A percentile compares a stretch with the other conserved stretches of the same genome.
These are phyloP conservation scores for Raja brachyura DNA, from an alignment of 2,113 vertebrate genomes.

Conservation along the genomic window DNA sequence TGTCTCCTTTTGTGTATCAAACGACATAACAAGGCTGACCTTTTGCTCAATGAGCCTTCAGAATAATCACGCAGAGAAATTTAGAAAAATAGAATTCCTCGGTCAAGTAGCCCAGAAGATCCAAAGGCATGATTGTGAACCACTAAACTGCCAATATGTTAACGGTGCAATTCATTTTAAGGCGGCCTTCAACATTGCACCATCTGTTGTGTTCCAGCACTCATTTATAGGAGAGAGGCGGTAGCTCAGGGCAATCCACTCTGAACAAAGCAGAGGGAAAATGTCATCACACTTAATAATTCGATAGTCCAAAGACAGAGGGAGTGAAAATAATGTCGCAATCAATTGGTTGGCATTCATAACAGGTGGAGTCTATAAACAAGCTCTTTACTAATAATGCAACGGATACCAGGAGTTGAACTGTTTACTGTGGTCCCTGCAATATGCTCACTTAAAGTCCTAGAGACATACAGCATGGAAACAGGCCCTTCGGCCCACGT, in stretches of 20 bases:
- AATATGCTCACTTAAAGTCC: not conserved
- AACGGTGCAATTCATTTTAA: not conserved
- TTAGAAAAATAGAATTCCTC: not conserved
- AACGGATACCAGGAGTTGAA: not conserved
- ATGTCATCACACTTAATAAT: not conserved
- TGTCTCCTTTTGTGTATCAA: too few relatives aligned
- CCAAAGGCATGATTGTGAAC: not conserved
- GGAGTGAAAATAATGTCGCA: not conserved
- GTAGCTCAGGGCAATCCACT: not conserved
- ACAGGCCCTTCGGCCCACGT: too few relatives aligned
- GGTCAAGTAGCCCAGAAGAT: not conserved
- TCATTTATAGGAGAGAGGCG: too few relatives aligned
- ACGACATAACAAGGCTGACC: not conserved
- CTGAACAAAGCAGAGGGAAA: not conserved
- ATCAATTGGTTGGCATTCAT: not conserved
- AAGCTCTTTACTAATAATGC: not conserved
- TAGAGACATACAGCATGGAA: too few relatives aligned
- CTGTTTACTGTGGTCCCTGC: not conserved
- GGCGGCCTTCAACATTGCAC: not conserved
- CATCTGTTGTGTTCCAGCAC: not conserved
- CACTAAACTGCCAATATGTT: not conserved
- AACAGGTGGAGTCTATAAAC: not conserved
- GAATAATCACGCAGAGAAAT: not conserved
- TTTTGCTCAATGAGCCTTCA: not conserved
- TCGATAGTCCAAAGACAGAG: not conserved